Evolutionary conservation across 2,113 vertebrate genomes (phyloP), one percentile per base, ranked within the genome.

Genomic region (Crotalus horridus): DNA sequence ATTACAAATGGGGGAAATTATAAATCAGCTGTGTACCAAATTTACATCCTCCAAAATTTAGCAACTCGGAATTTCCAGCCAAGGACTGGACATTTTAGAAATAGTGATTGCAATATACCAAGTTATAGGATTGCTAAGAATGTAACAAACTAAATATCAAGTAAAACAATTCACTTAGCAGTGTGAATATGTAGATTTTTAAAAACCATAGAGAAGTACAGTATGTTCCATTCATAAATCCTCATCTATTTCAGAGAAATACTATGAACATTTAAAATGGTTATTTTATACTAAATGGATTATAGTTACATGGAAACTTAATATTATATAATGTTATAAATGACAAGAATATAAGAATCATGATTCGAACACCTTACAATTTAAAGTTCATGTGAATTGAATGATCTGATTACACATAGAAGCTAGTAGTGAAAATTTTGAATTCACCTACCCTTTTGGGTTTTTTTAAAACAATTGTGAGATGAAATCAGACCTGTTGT

Each of bases 391-490:
- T 59, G 61, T 58, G 48, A 93, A 88, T 95, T 92, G 94, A 91
- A 89, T 21, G 85, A 54, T 48, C 17, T 94, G 93, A 92, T 96
- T 93, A 51, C 8, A 81, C 94, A 55, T 94, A 93, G 23, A 54
- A 1, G 74, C 51, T 92, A 93, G 69, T 85, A 54, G 88, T 95
- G 95, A 93, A 96, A 94, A 91, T 91, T 96, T 93, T 95, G 89
- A 81, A 69, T 85, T 86, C 46, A 87, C 93, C 90, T 59, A 46
- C 43, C 1, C 53, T 33, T 95, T 93, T 94, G 15, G 17, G 0
- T 86, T 8, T 53, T 92, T 95, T 89, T 96, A 95, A 94, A 96
- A 95, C 92, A 94, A 33, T 89, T 93, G 90, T 92, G 95, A 95
- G 92, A 88, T n/a, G 91, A 93, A 88, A 58, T 59, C 93, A 95